Base-by-base conservation (phyloP, 2,888 invertebrate species). In the Conops quadrifasciatus region DNA sequence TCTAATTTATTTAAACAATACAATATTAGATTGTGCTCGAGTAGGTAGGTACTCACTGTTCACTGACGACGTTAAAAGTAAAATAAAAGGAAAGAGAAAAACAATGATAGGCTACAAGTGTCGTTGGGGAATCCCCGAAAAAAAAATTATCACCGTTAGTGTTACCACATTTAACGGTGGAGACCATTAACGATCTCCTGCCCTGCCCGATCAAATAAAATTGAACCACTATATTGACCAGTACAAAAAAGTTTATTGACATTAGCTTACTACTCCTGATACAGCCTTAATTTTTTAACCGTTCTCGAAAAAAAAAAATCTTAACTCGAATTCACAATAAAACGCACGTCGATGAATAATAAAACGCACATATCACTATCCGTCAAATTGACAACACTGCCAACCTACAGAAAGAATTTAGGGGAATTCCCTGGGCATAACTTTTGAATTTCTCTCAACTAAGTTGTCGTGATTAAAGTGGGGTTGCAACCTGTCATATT, bases 1-100 rank as follows among this genome's bases (percentile, higher is more conserved):
- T 47, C 24, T 64, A 47, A 64, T 64, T 64, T 64, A 64, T 64
- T 53, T 66, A 66, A 66, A 53, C 51, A 66, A 66, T n/a, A n/a
- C n/a, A n/a, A n/a, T n/a, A n/a, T n/a, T n/a, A n/a, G n/a, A n/a
- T 66, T 66, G 53, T 53, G 53, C 53, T 66, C 36, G 66, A 66
- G 66, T 66, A 66, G 53, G 30, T 53, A 66, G 53, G 53, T 53
- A 66, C 63, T 63, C 43, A 36, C 63, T 63, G 63, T 63, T 63
- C 9, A 63, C 63, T 63, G 45, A 63, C 63, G 21, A 45, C 19
- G 43, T 63, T 63, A 62, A 62, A n/a, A 30, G 62, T 26, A 30
- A 30, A 62, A 62, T 30, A 62, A 62, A 62, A 62, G 63, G 63
- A 63, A 45, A 63, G 43, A 63, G 43, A 63, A 63, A 63, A 2